Evolutionary conservation across 2,113 vertebrate genomes (phyloP).

Genomic region (Triplophysa dalaica): DNA sequence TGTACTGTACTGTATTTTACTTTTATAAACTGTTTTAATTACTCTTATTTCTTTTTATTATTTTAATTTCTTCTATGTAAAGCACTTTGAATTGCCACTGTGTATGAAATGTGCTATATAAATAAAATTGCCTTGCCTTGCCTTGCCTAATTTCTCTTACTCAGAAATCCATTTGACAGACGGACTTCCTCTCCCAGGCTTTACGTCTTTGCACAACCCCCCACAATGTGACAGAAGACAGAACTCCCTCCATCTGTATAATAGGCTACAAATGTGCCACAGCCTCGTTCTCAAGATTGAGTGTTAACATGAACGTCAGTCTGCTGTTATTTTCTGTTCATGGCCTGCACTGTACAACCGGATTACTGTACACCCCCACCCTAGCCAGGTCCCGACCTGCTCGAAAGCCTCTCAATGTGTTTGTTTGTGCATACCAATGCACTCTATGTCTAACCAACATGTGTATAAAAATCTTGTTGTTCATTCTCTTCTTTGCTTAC

Average conservation of each 20-base stretch:
- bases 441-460: too few relatives aligned
- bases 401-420: conserved; percentile 32
- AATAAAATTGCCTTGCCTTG: too few relatives aligned
- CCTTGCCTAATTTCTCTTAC: conserved; percentile 19
- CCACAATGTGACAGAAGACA: conserved; percentile 31
- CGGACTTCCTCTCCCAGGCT: conserved; percentile 5
- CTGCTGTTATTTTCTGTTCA: conserved; percentile 27
- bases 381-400: conserved; percentile 28
- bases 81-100: too few relatives aligned
- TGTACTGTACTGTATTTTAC: too few relatives aligned
- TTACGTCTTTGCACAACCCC: conserved; percentile 54
- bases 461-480: too few relatives aligned
- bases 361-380: conserved; percentile 42
- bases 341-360: conserved; percentile 19
- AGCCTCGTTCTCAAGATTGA: conserved; percentile 13
- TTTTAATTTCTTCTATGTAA: too few relatives aligned
- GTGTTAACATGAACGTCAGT: conserved; percentile 24
- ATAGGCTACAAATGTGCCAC: conserved; percentile 56
- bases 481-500: too few relatives aligned
- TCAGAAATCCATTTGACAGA: conserved; percentile 31
- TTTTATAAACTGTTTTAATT: too few relatives aligned
- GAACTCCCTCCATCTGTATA: conserved; percentile 63
- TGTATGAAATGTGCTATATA: too few relatives aligned
- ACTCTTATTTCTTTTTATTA: too few relatives aligned
- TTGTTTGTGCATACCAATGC: not conserved